These are phyloP conservation scores for Bostrychus sinensis DNA, from an alignment of 2,113 vertebrate genomes.

Conservation along the genomic window DNA sequence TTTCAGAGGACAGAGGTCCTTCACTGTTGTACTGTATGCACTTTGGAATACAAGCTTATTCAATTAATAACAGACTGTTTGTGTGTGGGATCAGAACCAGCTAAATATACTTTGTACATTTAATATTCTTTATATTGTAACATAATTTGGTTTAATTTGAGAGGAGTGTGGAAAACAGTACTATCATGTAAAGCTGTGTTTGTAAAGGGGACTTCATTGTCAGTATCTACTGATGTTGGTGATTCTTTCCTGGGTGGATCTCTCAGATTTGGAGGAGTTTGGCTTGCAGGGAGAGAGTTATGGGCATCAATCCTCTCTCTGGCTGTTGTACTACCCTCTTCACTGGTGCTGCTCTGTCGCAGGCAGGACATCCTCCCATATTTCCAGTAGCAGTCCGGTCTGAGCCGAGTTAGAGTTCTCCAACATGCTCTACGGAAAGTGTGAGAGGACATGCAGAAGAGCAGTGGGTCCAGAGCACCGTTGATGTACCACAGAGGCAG, in stretches of 20 bases:
- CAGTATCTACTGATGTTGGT: background rate
- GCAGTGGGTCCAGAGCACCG: slow-evolving; percentile 78
- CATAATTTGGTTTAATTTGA: background rate
- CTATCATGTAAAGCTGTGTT: background rate
- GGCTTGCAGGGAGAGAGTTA: background rate
- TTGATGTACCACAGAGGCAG: slow-evolving; percentile 83
- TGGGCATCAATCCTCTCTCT: slow-evolving; percentile 25
- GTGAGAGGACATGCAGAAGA: slow-evolving; percentile 82
- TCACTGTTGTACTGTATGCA: background rate
- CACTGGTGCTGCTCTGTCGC: slow-evolving; percentile 22
- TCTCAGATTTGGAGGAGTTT: background rate
- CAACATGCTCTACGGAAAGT: slow-evolving; percentile 78
- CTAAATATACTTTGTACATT: background rate
- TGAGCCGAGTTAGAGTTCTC: slow-evolving; percentile 67
- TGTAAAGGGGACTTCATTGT: background rate
- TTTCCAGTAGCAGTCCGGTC: slow-evolving; percentile 38
- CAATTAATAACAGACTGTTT: background rate
- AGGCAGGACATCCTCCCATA: slow-evolving; percentile 18
- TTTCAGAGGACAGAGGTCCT: background rate
- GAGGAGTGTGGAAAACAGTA: background rate
- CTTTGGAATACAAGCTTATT: background rate
- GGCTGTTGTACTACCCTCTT: slow-evolving; percentile 15
- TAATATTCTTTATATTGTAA: background rate
- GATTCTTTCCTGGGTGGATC: background rate
- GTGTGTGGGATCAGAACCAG: too few species aligned